phyloP scores from a whole-genome alignment of 2,113 vertebrate species.

The Phocoena sinus region DNA sequence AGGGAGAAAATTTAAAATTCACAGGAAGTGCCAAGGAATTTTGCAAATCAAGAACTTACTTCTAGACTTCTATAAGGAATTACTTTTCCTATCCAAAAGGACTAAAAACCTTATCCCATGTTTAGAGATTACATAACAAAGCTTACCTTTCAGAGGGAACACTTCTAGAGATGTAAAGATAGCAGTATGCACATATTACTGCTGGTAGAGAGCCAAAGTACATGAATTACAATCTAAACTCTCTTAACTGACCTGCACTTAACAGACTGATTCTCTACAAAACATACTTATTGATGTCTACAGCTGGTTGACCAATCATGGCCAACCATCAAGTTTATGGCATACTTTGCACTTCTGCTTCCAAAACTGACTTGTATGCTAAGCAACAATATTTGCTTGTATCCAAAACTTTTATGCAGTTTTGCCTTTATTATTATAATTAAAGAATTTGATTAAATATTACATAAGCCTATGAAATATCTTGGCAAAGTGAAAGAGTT shows the following conservation, averaged over 20 bases:
- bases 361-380: background rate
- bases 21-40: background rate
- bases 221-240: background rate
- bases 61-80: background rate
- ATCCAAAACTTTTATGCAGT: background rate
- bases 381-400: background rate
- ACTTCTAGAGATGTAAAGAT: background rate
- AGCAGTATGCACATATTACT: background rate
- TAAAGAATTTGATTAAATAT: background rate
- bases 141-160: background rate
- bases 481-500: background rate
- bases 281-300: background rate
- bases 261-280: background rate
- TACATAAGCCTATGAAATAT: background rate
- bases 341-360: background rate
- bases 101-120: background rate
- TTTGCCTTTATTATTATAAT: background rate
- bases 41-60: background rate
- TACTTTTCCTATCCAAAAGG: background rate
- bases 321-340: background rate
- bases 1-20: background rate
- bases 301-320: background rate
- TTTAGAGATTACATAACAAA: background rate
- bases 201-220: background rate
- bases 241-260: background rate